Evolutionary conservation across 2,113 vertebrate species (phyloP), one percentile per base, ranked within the genome.

Genomic region (Condylura cristata): DNA sequence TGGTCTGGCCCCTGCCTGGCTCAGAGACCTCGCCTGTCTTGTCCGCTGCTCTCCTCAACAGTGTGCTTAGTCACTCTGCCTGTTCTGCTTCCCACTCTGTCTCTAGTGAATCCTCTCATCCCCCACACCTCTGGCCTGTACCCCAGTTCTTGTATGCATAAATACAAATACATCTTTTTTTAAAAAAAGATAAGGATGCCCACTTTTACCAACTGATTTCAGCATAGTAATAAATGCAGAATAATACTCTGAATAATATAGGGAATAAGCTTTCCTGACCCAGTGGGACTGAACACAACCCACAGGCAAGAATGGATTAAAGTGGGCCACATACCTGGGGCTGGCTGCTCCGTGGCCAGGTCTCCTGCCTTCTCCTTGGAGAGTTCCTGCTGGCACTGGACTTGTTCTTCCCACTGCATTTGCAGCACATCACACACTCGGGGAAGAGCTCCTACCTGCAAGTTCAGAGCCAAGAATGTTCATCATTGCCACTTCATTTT

Each of bases 401-500:
- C 98, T 87, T 97, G 97, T 32, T 99, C 99, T 85, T 95, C 98
- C 65, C 92, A 87, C 48, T 99, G 96, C 65, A 98, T 95, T 0
- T 63, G 96, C 41, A 98, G 96, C 56, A 99, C 97, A 9, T 99
- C 98, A 34, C 99, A 99, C 79, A 98, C 60, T 3, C 96, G 96
- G 3, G 98, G 98, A 5, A 95, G 70, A 60, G 97, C 94, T 39
- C 95, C 96, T 11, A 91, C 97, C 98, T 98, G 91, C 18, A 96
- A 60, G 65, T 86, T 26, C 95, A 82, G 96, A 97, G 61, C 18
- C 65, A 41, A 58, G 56, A 51, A 18, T n/a, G 39, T 28, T 32
- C 39, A 71, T 71, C 71, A 34, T 0, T 14, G 32, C 16, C 26
- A 28, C 26, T 16, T 17, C 4, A 5, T 13, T 1, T 66, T 28